Evolutionary conservation across 2,888 invertebrate genomes (phyloP).

Genomic region (Coleophora flavipennella): DNA sequence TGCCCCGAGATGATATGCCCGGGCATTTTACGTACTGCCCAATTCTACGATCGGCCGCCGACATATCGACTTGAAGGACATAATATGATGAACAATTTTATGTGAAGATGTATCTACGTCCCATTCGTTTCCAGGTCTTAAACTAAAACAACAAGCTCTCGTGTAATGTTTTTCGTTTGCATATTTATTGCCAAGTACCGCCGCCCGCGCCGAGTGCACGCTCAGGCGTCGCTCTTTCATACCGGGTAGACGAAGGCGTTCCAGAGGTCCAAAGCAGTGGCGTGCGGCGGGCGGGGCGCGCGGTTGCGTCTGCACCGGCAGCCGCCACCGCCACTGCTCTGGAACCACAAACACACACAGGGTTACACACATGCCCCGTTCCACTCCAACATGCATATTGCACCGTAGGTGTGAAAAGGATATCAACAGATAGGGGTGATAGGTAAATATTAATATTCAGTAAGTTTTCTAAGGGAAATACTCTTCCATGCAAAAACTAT

Average conservation of each 20-base stretch:
- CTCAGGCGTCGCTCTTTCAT: conserved; percentile 67
- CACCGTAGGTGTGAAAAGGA: conserved; percentile 1
- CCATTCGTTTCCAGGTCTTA: too few species aligned
- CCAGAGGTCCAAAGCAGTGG: conserved; percentile 78
- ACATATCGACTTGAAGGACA: too few species aligned
- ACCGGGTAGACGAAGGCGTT: conserved; percentile 78
- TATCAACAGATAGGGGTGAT: conserved; percentile 3
- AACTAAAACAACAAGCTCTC: background rate
- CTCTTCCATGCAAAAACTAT: too few species aligned
- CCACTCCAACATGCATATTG: background rate
- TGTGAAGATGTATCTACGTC: too few species aligned
- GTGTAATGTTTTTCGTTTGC: too few species aligned
- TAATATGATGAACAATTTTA: too few species aligned
- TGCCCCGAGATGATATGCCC: too few species aligned
- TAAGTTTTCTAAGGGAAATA: too few species aligned
- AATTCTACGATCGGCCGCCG: too few species aligned
- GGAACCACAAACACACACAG: conserved; percentile 70
- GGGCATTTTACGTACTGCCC: too few species aligned
- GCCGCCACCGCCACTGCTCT: conserved; percentile 75
- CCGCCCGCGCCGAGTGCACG: conserved; percentile 27
- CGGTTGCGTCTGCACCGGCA: conserved; percentile 73
- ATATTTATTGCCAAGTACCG: too few species aligned
- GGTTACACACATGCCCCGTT: conserved; percentile 42
- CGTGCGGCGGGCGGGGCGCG: conserved; percentile 79
- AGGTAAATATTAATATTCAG: too few species aligned